Evolutionary conservation across 2,113 vertebrate genomes (phyloP), one percentile per base, ranked within the genome.

Genomic region (Gambusia affinis): DNA sequence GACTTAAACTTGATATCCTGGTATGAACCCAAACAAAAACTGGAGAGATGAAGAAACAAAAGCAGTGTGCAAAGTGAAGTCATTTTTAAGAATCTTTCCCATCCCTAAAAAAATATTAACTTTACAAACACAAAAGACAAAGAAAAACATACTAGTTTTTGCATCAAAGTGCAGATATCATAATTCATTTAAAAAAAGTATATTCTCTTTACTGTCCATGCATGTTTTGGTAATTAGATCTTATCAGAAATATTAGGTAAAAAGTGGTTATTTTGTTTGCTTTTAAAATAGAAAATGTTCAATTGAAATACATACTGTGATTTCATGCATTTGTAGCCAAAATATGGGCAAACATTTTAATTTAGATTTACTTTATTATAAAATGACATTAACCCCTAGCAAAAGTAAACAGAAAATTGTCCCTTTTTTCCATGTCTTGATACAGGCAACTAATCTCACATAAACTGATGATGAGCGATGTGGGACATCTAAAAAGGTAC

Each of bases 101-200:
- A 79, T 35, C 72, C 67, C 28, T 89, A 82, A 54, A 91, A 91
- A 92, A 91, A 90, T 84, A 72, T 76, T 79, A 72, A 80, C 87
- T 65, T 87, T 78, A 60, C 83, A 81, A 88, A 91, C 85, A 79
- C 35, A 87, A 86, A 84, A 37, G 70, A 87, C 68, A 90, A 85
- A 85, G 82, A 81, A 85, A 87, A 68, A 90, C 44, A 76, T 33
- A 72, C 78, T 74, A 81, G 42, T 74, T 83, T 87, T 81, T 86
- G 74, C 78, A 80, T 89, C 82, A 85, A 87, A 88, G 79, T 90
- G 76, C 79, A 76, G 51, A 84, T 33, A 81, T 51, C 75, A 3
- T 11, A 19, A 35, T 39, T 51, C 39, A 54, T 76, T 76, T 69
- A 75, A 82, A 70, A 74, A 78, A 82, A 67, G 57, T 67, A 11